Conservation (phyloP, 2,113 vertebrate genomes). For the Hemicordylus capensis region DNA sequence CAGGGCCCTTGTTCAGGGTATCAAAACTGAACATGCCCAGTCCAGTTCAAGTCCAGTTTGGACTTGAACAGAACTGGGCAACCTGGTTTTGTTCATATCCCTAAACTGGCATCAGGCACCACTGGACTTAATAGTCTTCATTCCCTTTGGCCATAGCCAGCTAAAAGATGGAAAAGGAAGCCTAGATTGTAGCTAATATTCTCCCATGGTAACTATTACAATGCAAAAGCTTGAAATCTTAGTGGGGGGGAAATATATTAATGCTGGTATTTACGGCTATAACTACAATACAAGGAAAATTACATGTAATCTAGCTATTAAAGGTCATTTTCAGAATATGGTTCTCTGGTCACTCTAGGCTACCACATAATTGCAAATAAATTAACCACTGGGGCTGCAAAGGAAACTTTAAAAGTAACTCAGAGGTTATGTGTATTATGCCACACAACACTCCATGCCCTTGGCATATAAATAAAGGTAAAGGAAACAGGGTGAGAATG, state of each 20-base stretch:
- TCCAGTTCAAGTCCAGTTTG: too few species aligned
- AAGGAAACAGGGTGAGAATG: background rate
- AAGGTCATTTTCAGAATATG: constrained; percentile 23
- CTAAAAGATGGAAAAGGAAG: background rate
- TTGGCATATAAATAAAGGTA: background rate
- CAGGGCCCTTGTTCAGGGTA: too few species aligned
- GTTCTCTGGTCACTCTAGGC: constrained; percentile 1
- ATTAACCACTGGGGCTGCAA: background rate
- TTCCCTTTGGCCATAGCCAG: background rate
- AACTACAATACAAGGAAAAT: constrained; percentile 10
- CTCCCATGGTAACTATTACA: constrained; percentile 2
- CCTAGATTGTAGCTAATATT: background rate
- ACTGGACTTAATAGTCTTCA: too few species aligned
- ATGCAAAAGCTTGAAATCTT: background rate
- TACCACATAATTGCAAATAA: background rate
- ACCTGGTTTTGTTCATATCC: too few species aligned
- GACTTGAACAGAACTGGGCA: too few species aligned
- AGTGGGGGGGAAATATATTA: background rate
- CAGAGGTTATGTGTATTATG: background rate
- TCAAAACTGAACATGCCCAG: too few species aligned
- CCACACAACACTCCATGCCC: background rate
- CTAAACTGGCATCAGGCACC: background rate
- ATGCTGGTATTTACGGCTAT: constrained; percentile 5
- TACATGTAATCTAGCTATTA: background rate
- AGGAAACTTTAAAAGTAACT: background rate